Conservation (phyloP, 2,797 vertebrate genomes). For the Leptatherina wallacei region DNA sequence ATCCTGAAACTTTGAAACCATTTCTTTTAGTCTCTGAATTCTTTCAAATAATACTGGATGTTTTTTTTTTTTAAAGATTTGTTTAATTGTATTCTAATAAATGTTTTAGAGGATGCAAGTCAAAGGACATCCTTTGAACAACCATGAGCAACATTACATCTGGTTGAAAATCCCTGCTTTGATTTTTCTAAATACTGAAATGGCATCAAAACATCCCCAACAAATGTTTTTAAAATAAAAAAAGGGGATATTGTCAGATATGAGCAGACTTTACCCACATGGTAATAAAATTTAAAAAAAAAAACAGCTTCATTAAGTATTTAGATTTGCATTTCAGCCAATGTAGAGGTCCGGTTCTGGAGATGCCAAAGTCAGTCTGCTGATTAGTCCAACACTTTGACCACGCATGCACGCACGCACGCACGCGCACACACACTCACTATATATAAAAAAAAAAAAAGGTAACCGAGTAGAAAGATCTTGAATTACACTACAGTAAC, state of each 20-base stretch:
- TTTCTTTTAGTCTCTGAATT: constrained; percentile 1
- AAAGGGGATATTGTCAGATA: not conserved
- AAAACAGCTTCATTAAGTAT: too few relatives aligned
- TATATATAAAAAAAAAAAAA: too few relatives aligned
- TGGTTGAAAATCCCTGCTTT: not conserved
- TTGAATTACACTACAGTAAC: too few relatives aligned
- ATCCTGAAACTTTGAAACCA: constrained; percentile 13
- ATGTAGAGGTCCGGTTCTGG: too few relatives aligned
- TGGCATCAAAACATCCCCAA: not conserved
- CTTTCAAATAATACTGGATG: not conserved
- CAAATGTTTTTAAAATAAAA: not conserved
- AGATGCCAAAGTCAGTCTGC: too few relatives aligned
- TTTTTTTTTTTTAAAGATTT: not conserved
- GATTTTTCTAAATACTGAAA: not conserved
- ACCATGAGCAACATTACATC: not conserved
- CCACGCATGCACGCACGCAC: too few relatives aligned
- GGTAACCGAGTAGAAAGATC: too few relatives aligned
- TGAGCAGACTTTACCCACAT: too few relatives aligned
- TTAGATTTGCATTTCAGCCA: too few relatives aligned
- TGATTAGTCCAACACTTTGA: too few relatives aligned
- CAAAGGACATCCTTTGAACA: not conserved
- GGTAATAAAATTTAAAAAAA: too few relatives aligned
- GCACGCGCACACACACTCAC: too few relatives aligned
- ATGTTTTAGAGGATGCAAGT: not conserved
- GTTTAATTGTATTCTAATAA: not conserved